These are phyloP conservation scores for Oithona nana DNA, from an alignment of 2,888 invertebrate species.

Conservation along the genomic window DNA sequence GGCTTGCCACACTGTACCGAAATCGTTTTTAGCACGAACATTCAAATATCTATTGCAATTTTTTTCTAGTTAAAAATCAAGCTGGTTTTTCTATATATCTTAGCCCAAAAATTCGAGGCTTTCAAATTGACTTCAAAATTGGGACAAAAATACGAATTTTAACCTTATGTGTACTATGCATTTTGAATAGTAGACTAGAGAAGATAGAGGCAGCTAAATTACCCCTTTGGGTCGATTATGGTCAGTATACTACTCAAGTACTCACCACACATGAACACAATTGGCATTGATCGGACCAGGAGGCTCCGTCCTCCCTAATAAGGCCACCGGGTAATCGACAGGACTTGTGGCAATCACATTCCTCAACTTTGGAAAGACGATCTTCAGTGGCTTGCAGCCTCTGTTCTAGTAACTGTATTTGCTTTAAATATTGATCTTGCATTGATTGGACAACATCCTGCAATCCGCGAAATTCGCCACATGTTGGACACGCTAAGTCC, in stretches of 20 bases:
- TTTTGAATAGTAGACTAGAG: too few relatives aligned
- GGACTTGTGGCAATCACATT: slow-evolving; percentile 75
- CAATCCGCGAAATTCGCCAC: slow-evolving; percentile 66
- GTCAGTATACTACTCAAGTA: slow-evolving; percentile 19
- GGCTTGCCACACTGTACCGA: too few relatives aligned
- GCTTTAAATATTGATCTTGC: slow-evolving; percentile 35
- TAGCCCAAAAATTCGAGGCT: not conserved
- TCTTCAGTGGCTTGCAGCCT: slow-evolving; percentile 57
- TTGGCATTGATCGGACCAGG: slow-evolving; percentile 62
- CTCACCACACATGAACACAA: slow-evolving; percentile 68
- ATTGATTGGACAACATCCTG: slow-evolving; percentile 63
- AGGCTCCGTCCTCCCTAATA: slow-evolving; percentile 58
- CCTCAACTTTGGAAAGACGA: slow-evolving; percentile 54
- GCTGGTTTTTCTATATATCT: too few relatives aligned
- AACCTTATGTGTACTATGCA: too few relatives aligned
- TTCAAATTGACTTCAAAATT: not conserved
- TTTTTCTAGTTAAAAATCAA: too few relatives aligned
- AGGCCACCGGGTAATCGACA: slow-evolving; percentile 56
- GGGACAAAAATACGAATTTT: not conserved
- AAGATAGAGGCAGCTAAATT: too few relatives aligned
- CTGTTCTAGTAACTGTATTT: not conserved
- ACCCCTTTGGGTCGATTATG: not conserved
- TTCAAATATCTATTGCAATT: too few relatives aligned
- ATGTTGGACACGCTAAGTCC: slow-evolving; percentile 71
- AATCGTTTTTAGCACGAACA: too few relatives aligned